phyloP scores from a whole-genome alignment of 2,113 vertebrate genomes.

The Eulemur macaco region DNA sequence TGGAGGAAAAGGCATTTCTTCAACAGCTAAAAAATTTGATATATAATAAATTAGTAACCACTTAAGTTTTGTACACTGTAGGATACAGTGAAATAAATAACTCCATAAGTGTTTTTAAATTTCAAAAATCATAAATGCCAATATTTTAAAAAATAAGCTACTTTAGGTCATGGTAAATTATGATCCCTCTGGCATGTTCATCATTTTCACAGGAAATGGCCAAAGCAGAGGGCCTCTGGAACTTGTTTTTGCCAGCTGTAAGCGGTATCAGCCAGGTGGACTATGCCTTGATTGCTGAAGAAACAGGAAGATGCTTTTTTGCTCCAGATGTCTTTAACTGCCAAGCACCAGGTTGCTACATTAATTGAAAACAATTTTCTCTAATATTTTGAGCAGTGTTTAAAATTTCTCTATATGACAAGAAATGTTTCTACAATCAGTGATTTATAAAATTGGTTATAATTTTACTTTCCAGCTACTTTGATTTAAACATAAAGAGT shows the following conservation, averaged over 20 bases:
- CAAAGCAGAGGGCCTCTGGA: slow-evolving; percentile 92
- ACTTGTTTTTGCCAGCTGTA: slow-evolving; percentile 92
- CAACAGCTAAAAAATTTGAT: background rate
- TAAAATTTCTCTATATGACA: slow-evolving; percentile 10
- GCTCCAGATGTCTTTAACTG: slow-evolving; percentile 95
- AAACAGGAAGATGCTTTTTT: slow-evolving; percentile 91
- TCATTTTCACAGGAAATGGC: slow-evolving; percentile 87
- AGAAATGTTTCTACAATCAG: background rate
- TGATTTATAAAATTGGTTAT: background rate
- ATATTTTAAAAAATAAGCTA: background rate
- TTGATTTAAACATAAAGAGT: background rate
- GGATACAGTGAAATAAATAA: background rate
- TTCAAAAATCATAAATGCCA: background rate
- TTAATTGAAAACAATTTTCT: slow-evolving; percentile 13
- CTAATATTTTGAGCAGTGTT: background rate
- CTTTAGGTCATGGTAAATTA: background rate
- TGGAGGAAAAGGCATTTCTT: slow-evolving; percentile 10
- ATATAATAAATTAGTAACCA: background rate
- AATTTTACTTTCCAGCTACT: slow-evolving; percentile 28
- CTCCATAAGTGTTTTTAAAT: slow-evolving; percentile 1
- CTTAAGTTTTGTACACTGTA: background rate
- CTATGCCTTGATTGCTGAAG: slow-evolving; percentile 94
- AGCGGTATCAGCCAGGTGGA: slow-evolving; percentile 94
- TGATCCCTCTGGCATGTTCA: background rate
- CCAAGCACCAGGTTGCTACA: slow-evolving; percentile 91